phyloP scores from a whole-genome alignment of 2,888 invertebrate genomes.

The Apotomis turbidana region DNA sequence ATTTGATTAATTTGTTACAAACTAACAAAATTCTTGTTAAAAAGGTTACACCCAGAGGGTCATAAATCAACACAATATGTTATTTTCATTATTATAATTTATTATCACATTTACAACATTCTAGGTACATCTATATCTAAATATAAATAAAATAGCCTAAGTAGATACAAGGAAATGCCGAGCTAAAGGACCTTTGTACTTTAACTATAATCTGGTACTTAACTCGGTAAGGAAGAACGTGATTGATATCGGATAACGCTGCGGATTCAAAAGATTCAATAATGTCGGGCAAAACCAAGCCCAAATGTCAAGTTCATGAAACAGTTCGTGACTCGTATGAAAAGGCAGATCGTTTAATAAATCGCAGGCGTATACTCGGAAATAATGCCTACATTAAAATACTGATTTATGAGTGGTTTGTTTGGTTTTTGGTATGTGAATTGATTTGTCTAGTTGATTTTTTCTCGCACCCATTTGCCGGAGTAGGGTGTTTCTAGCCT shows the following conservation, averaged over 20 bases:
- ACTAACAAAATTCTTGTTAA: too few relatives aligned
- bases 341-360: constrained; percentile 52
- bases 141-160: constrained; percentile 73
- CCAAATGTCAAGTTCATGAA: constrained; percentile 71
- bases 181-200: constrained; percentile 58
- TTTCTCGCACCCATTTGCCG: constrained; percentile 78
- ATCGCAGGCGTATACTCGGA: constrained; percentile 46
- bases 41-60: not conserved
- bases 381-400: constrained; percentile 64
- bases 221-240: constrained; percentile 24
- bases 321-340: constrained; percentile 57
- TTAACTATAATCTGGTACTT: constrained; percentile 48
- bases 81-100: constrained; percentile 67
- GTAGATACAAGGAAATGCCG: constrained; percentile 58
- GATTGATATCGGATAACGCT: constrained; percentile 24
- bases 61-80: constrained; percentile 38
- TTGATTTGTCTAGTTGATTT: constrained; percentile 63
- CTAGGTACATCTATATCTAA: constrained; percentile 72
- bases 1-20: too few relatives aligned
- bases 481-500: constrained; percentile 78
- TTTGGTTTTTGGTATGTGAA: constrained; percentile 46
- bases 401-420: constrained; percentile 62
- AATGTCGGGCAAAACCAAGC: constrained; percentile 51
- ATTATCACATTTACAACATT: constrained; percentile 78
- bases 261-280: constrained; percentile 29